A percentile compares a stretch with the other conserved stretches of the same genome.
Conservation (phyloP, 2,797 vertebrate genomes). For the Pangasius krempfi region DNA sequence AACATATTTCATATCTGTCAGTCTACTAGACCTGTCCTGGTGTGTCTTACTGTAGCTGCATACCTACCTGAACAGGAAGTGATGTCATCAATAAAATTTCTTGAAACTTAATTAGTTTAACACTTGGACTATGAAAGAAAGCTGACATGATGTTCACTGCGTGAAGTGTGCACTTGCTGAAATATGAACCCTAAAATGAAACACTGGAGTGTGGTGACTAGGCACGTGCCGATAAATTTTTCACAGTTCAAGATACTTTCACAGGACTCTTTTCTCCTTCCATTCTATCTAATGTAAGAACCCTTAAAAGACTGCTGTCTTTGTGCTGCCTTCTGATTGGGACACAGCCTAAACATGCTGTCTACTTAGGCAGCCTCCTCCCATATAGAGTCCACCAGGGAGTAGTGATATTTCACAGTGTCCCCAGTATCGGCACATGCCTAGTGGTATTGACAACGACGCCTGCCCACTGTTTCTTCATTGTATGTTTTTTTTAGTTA, state of each 20-base stretch:
- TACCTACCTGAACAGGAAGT: conserved; percentile 1
- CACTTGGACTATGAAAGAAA: conserved; percentile 15
- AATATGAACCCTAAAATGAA: neutral
- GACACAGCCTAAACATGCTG: neutral
- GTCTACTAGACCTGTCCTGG: neutral
- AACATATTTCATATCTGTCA: neutral
- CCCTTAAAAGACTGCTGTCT: neutral
- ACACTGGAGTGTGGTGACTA: neutral
- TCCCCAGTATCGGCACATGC: neutral
- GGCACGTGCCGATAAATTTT: neutral
- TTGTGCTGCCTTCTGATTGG: neutral
- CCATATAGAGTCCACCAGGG: too few relatives aligned
- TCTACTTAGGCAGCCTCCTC: too few relatives aligned
- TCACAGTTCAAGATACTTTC: neutral
- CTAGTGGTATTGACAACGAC: neutral
- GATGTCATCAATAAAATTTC: neutral
- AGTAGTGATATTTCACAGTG: neutral
- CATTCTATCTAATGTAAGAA: neutral
- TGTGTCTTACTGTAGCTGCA: neutral
- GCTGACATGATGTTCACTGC: conserved; percentile 5
- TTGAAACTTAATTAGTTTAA: neutral
- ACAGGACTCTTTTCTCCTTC: neutral
- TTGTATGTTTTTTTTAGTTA: neutral
- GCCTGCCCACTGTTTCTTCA: neutral
- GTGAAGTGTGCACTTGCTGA: conserved; percentile 2